Evolutionary conservation across 2,797 vertebrate genomes (phyloP).

Genomic region (Chelmon rostratus): DNA sequence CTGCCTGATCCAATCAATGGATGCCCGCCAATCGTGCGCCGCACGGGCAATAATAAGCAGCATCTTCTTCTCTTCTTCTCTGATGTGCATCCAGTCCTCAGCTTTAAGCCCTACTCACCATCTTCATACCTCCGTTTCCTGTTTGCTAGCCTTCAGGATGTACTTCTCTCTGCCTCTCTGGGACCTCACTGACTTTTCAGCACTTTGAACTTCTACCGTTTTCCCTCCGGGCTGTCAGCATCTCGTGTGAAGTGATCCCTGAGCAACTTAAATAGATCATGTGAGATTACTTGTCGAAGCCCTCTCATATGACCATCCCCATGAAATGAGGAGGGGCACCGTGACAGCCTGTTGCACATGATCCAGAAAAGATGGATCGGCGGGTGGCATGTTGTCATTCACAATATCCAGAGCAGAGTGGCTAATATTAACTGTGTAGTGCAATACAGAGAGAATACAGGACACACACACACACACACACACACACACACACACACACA

Average conservation of each 20-base stretch:
- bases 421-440: background rate
- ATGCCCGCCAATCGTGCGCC: constrained; percentile 24
- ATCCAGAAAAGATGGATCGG: background rate
- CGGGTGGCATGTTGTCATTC: rapidly evolving
- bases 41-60: constrained; percentile 2
- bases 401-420: background rate
- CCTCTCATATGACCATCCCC: constrained; percentile 23
- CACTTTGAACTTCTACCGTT: background rate
- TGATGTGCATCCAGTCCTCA: background rate
- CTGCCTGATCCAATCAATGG: constrained; percentile 33
- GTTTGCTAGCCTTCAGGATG: background rate
- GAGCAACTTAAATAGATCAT: constrained; percentile 27
- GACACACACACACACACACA: background rate
- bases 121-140: background rate
- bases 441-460: background rate
- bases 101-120: background rate
- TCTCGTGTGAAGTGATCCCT: constrained; percentile 30
- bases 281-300: constrained; percentile 29
- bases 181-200: background rate
- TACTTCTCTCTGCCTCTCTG: background rate
- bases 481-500: background rate
- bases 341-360: constrained; percentile 14
- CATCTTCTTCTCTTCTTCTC: no score
- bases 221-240: constrained; percentile 4
- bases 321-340: background rate